Base-by-base conservation (phyloP, 2,888 invertebrate species). In the Cenopis cana region DNA sequence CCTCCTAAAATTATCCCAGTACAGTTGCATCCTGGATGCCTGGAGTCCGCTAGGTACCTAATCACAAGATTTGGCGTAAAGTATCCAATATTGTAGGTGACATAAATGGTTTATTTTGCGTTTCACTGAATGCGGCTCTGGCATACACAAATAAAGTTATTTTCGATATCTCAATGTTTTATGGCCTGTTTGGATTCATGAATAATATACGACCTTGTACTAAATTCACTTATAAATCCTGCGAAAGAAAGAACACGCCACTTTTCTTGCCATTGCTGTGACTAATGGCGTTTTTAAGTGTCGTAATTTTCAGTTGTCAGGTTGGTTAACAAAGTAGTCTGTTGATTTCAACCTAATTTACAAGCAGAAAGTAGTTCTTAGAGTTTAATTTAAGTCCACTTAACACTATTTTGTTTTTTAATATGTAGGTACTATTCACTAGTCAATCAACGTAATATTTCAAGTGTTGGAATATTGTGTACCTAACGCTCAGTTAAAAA, bases 131-230 rank as follows among this genome's bases (percentile, higher is more conserved):
- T 54, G 54, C 18, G 36, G 57, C 68, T 24, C 38, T 50, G 55
- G 20, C 74, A 77, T 61, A 87, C 46, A 55, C 20, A 56, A 52
- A 50, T 36, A 62, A 62, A 62, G 57, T 56, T 66, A 52, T 52
- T 69, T 68, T 69, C 38, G 72, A 69, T 67, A 56, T 46, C 24
- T 36, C 49, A 62, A 55, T 57, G 56, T 69, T 68, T 68, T 72
- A 69, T 64, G 52, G 49, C 36, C 46, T 69, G 57, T 17, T 56
- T 52, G 57, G 46, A 41, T 60, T 60, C 68, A 54, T 57, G 49
- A 69, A 69, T 69, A 69, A 64, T 69, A 64, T 56, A 41, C 64
- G 69, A 56, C 69, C 69, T 69, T 64, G 69, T 64, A 17, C 69
- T 57, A 57, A 38, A 69, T 69, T 50, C 56, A 64, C 64, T 69